Evolutionary conservation across 2,113 vertebrate genomes (phyloP), one percentile per base, ranked within the genome.

Genomic region (Nyctereutes procyonoides): DNA sequence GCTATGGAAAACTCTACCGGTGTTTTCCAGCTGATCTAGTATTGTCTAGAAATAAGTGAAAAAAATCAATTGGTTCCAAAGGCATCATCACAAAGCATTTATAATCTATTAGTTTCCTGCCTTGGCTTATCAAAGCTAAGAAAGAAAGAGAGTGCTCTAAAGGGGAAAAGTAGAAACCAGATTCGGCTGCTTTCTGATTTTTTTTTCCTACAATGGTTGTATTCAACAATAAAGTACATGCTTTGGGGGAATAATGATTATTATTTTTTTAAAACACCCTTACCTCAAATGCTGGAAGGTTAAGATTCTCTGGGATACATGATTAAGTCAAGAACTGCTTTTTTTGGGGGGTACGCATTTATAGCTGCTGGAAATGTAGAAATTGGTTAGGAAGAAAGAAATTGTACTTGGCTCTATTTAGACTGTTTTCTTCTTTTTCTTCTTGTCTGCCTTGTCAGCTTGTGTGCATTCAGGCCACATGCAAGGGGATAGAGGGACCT

Each of bases 1-100:
- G 86, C 96, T 69, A 56, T 93, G 81, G 97, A 90, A 96, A 95
- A 86, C 65, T 51, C 20, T 58, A 35, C 83, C 26, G 55, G 69
- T 92, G 71, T 96, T 97, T 97, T 94, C 90, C 56, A 96, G 90
- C 71, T 97, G 93, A 97, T 96, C 53, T 88, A 48, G 56, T 77
- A 88, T 85, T 96, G 67, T 96, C 20, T 73, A 93, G 69, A 95
- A 90, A 86, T 91, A 88, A 93, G 81, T 94, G 74, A 74, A 51
- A 84, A 92, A 87, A 84, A 91, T 79, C 88, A 76, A 62, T 88
- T 95, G 89, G 85, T 93, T 97, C 85, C 93, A 94, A 90, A 92
- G 79, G 89, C 60, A 56, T 87, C 63, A 80, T 83, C 83, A 83
- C 55, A 97, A 87, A 97, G 79, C 73, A 28, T 56, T 88, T 84